Percentiles rank a stretch among this genome's conserved stretches.
Evolutionary conservation across 1,140 invertebrate species (phyloP).

Genomic region (Zaprionus capensis): DNA sequence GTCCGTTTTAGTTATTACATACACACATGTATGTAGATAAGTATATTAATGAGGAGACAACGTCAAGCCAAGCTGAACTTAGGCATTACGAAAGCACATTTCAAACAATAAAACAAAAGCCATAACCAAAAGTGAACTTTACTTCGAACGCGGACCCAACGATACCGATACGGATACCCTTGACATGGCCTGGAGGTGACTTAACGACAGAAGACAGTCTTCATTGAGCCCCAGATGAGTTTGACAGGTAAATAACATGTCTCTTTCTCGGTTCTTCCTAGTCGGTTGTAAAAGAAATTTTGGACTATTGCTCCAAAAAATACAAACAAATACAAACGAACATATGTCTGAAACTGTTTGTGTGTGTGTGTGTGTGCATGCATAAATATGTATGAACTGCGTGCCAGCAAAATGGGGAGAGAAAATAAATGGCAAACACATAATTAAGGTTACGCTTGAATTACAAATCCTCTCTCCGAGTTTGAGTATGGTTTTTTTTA

Average conservation of each 20-base stretch:
- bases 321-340: background rate
- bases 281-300: slow-evolving; percentile 21
- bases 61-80: slow-evolving; percentile 57
- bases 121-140: slow-evolving; percentile 55
- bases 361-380: background rate
- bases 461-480: slow-evolving; percentile 21
- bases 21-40: slow-evolving; percentile 13
- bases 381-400: background rate
- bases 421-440: slow-evolving; percentile 28
- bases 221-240: slow-evolving; percentile 12
- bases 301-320: slow-evolving; percentile 19
- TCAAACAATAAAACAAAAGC: slow-evolving; percentile 55
- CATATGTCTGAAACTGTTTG: too few species aligned
- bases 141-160: slow-evolving; percentile 29
- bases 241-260: slow-evolving; percentile 13
- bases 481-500: background rate
- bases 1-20: slow-evolving; percentile 30
- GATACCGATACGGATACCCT: slow-evolving; percentile 31
- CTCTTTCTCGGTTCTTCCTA: slow-evolving; percentile 5
- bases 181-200: slow-evolving; percentile 36
- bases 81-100: slow-evolving; percentile 71
- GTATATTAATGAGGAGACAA: slow-evolving; percentile 69
- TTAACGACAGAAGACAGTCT: slow-evolving; percentile 6
- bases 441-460: slow-evolving; percentile 21
- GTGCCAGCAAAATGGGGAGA: background rate